Evolutionary conservation across 2,888 invertebrate genomes (phyloP).

Genomic region (Protonemura montana): DNA sequence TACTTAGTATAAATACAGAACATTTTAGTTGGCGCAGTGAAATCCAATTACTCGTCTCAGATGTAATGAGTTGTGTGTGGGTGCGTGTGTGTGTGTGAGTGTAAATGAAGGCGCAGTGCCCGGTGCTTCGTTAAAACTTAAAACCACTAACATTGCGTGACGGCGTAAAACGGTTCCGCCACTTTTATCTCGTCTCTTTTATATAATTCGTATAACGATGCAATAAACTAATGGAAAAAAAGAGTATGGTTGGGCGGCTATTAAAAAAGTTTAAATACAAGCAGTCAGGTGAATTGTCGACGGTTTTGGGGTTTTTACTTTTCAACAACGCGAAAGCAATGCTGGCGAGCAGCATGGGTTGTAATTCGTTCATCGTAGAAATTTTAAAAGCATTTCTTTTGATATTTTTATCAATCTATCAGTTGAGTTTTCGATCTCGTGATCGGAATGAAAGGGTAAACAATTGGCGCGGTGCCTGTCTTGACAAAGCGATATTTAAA

Average conservation of each 20-base stretch:
- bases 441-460: conserved; percentile 9
- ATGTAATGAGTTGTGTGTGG: background rate
- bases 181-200: background rate
- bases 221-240: conserved; percentile 32
- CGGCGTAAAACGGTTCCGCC: background rate
- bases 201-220: conserved; percentile 19
- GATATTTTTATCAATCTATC: background rate
- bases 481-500: conserved; percentile 27
- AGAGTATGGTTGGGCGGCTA: background rate
- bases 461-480: background rate
- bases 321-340: background rate
- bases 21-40: too few relatives aligned
- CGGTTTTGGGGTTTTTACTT: background rate
- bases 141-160: conserved; percentile 1
- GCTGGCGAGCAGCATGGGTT: background rate
- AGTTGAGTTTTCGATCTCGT: background rate
- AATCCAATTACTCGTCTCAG: conserved; percentile 16
- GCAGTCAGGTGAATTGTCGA: too few relatives aligned
- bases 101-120: background rate
- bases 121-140: background rate
- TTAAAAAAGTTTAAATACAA: background rate
- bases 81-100: background rate
- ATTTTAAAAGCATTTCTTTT: background rate
- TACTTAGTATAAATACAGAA: too few relatives aligned
- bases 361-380: background rate